Evolutionary conservation across 2,888 invertebrate species (phyloP), one percentile per base, ranked within the genome.

Genomic region (Drosophila percnosoma): DNA sequence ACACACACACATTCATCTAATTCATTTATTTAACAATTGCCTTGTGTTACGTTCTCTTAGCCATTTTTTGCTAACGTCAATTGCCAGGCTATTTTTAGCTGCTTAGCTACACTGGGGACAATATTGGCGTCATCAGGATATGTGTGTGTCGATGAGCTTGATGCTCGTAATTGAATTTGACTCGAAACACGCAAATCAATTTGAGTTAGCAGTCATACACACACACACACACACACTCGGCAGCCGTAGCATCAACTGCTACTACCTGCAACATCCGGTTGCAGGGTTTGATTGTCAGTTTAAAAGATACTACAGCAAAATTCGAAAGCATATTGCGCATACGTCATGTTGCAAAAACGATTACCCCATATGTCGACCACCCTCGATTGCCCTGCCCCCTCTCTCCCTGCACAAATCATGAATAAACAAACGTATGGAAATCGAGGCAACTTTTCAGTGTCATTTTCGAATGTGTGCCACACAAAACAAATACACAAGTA

Each of bases 101-200:
- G 5, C 34, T 45, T 55, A n/a, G 29, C 29, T 11, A 38, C 54
- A 80, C 60, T 60, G 60, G 49, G 51, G 36, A 8, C 33, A 33
- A 31, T 27, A n/a, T 8, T 3, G 4, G 45, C 36, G 31, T 13
- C 51, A 51, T 33, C 40, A 33, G 55, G 40, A 59, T 53, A 49
- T 54, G 24, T 24, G 7, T 7, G n/a, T 11, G 42, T 31, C 52
- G 59, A 49, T 51, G 27, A 54, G 42, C 49, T 51, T 40, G 58
- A 66, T 78, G 40, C 59, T 70, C 61, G 58, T 82, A 83, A 83
- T 87, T 83, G 80, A 83, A 87, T 83, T 77, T 67, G 70, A 86
- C 63, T 83, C 40, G 71, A 67, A 77, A 65, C 76, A 87, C 74
- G 66, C 69, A 77, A 83, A 82, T 83, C 83, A 78, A 83, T 84